A percentile compares a stretch with the other conserved stretches of the same genome.
phyloP scores from a whole-genome alignment of 1,140 invertebrate species.

The Leptinotarsa undecemlineata region DNA sequence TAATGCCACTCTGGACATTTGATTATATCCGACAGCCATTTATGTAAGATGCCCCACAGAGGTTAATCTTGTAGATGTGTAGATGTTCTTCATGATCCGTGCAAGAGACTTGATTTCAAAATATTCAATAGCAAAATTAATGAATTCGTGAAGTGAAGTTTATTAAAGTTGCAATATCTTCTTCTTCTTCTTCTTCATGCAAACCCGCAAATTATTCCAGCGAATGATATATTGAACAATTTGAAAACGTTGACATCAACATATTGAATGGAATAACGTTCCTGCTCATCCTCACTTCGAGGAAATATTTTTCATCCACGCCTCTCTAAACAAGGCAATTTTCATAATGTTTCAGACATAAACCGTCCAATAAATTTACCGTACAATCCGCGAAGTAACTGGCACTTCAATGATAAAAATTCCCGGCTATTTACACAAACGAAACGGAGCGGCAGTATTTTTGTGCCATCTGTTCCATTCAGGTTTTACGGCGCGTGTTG shows the following conservation, averaged over 20 bases:
- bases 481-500: not conserved
- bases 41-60: too few species aligned
- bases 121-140: too few species aligned
- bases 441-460: not conserved
- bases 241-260: too few species aligned
- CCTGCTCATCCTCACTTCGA: not conserved
- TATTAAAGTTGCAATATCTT: too few species aligned
- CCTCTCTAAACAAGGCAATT: not conserved
- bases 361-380: not conserved
- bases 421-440: not conserved
- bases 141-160: too few species aligned
- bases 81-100: too few species aligned
- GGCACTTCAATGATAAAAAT: slow-evolving; percentile 6
- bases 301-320: not conserved
- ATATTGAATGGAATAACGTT: too few species aligned
- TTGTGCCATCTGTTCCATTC: not conserved
- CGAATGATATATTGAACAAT: not conserved
- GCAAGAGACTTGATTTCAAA: too few species aligned
- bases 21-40: too few species aligned
- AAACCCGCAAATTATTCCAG: not conserved
- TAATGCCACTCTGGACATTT: too few species aligned
- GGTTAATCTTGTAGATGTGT: too few species aligned
- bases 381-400: slow-evolving; percentile 5
- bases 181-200: too few species aligned
- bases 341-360: slow-evolving; percentile 8